Evolutionary conservation across 2,797 vertebrate species (phyloP).

Genomic region (Girardinus metallicus): DNA sequence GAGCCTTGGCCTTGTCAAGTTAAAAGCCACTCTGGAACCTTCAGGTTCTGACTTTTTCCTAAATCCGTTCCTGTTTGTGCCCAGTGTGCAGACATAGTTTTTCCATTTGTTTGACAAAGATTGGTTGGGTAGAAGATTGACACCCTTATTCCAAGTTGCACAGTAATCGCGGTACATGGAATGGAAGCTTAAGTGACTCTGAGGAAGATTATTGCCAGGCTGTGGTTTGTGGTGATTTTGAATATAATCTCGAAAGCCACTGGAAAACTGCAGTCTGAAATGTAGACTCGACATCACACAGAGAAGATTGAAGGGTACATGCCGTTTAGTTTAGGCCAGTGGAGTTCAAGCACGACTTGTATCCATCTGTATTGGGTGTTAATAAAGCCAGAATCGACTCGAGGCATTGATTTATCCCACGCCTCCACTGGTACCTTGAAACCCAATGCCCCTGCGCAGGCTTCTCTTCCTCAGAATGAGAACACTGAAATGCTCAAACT

Average conservation of each 20-base stretch:
- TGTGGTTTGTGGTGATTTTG: not conserved
- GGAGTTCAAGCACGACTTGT: not conserved
- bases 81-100: not conserved
- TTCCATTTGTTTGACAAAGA: not conserved
- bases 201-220: not conserved
- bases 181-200: not conserved
- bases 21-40: not conserved
- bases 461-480: not conserved
- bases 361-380: not conserved
- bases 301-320: not conserved
- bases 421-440: not conserved
- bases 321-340: not conserved
- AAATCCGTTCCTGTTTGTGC: not conserved
- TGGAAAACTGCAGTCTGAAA: not conserved
- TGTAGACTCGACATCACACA: constrained; percentile 1
- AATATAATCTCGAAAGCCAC: not conserved
- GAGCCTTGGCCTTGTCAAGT: not conserved
- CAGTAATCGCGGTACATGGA: not conserved
- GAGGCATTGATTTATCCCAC: not conserved
- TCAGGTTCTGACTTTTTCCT: not conserved
- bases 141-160: not conserved
- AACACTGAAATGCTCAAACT: not conserved
- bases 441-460: not conserved
- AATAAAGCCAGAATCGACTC: not conserved
- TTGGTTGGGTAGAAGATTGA: not conserved